Percentiles rank a stretch among this genome's conserved stretches.
Conservation (phyloP, 2,113 vertebrate species). For the Rhea pennata region DNA sequence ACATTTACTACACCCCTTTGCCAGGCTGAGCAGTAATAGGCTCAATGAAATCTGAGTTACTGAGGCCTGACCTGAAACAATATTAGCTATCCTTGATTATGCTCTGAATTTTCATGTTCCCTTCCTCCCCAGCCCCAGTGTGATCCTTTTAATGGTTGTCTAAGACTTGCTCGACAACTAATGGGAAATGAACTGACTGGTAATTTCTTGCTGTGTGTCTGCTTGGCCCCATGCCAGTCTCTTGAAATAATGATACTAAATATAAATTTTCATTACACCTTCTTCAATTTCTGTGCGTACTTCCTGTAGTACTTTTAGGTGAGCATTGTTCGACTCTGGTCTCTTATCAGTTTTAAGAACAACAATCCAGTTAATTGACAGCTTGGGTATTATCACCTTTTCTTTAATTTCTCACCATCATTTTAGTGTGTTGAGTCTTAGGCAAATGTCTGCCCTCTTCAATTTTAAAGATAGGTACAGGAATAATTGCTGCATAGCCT, state of each 20-base stretch:
- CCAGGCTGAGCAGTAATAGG: neutral
- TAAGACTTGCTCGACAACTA: constrained; percentile 59
- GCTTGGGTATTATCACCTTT: constrained; percentile 33
- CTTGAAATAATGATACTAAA: constrained; percentile 54
- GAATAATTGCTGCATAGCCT: constrained; percentile 64
- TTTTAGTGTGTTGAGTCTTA: constrained; percentile 11
- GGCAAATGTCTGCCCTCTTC: constrained; percentile 54
- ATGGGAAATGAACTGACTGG: constrained; percentile 64
- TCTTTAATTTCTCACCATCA: constrained; percentile 55
- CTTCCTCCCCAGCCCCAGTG: constrained; percentile 17
- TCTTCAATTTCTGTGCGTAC: constrained; percentile 40
- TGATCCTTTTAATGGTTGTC: constrained; percentile 65
- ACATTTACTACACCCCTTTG: constrained; percentile 45
- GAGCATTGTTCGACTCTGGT: neutral
- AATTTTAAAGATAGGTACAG: constrained; percentile 53
- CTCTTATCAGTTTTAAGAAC: constrained; percentile 48
- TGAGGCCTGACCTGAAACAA: constrained; percentile 66
- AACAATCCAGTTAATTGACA: constrained; percentile 62
- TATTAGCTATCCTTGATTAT: constrained; percentile 64
- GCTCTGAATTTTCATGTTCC: constrained; percentile 57
- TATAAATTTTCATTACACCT: constrained; percentile 64
- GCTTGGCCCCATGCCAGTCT: constrained; percentile 45
- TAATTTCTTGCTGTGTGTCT: constrained; percentile 55
- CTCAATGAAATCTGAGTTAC: constrained; percentile 54
- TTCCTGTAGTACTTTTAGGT: constrained; percentile 38